Percentiles rank a stretch among this genome's conserved stretches.
These are phyloP conservation scores for Flabesymbios commensalis DNA, from an alignment of 2,888 invertebrate genomes.

Conservation along the genomic window DNA sequence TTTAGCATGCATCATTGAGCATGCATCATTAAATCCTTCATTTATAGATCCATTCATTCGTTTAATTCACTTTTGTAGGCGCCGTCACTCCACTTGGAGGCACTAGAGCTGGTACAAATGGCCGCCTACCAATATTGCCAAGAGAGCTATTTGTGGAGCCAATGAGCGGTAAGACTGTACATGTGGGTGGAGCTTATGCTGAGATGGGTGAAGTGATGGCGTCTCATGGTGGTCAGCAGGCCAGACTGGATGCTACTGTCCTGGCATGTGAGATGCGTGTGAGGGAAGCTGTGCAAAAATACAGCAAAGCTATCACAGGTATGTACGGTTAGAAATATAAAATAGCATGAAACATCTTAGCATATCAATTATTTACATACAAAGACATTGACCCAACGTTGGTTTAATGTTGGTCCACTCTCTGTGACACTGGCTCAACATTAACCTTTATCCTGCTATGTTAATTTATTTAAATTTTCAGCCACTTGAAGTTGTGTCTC, in stretches of 20 bases:
- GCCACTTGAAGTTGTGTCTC: no score
- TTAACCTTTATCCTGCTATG: no score
- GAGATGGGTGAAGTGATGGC: slow-evolving; percentile 42
- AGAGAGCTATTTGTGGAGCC: slow-evolving; percentile 48
- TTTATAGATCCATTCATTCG: not conserved
- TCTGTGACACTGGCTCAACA: no score
- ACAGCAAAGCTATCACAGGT: slow-evolving; percentile 48
- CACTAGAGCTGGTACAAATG: slow-evolving; percentile 33
- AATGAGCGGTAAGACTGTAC: slow-evolving; percentile 44
- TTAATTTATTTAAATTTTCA: no score
- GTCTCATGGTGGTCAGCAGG: slow-evolving; percentile 52
- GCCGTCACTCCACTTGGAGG: slow-evolving; percentile 54
- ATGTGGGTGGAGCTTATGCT: slow-evolving; percentile 45
- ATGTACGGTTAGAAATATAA: slow-evolving; percentile 1
- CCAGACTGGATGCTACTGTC: slow-evolving; percentile 48
- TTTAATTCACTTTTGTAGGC: slow-evolving; percentile 31
- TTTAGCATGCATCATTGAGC: no score
- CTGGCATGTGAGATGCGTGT: slow-evolving; percentile 51
- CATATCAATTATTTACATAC: not conserved
- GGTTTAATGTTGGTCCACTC: no score
- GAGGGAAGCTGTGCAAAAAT: slow-evolving; percentile 43
- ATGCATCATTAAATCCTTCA: not conserved
- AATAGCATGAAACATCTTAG: not conserved
- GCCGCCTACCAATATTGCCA: slow-evolving; percentile 45
- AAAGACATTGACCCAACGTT: no score